phyloP scores from a whole-genome alignment of 2,113 vertebrate species.

The Lophochroa leadbeateri region DNA sequence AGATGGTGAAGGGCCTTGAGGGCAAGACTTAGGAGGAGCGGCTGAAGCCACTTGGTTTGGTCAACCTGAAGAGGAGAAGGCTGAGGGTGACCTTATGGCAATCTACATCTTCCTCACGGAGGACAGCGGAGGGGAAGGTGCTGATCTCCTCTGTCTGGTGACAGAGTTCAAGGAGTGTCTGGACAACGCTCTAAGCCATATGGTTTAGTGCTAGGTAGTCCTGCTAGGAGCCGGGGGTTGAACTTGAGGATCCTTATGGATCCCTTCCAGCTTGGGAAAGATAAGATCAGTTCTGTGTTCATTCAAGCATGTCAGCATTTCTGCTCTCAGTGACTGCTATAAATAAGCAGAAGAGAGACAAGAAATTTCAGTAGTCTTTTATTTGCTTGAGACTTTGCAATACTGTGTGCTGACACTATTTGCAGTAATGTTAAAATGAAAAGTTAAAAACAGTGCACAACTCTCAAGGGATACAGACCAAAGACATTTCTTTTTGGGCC shows the following conservation, averaged over 20 bases:
- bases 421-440: not conserved
- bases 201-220: not conserved
- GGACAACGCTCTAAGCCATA: not conserved
- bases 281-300: not conserved
- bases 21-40: accelerated
- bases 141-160: not conserved
- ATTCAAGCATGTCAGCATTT: not conserved
- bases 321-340: not conserved
- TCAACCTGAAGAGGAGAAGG: not conserved
- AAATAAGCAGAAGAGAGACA: not conserved
- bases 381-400: not conserved
- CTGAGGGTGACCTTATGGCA: not conserved
- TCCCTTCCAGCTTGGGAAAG: not conserved
- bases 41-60: not conserved
- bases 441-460: not conserved
- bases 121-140: accelerated
- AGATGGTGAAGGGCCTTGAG: not conserved
- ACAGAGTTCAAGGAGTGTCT: not conserved
- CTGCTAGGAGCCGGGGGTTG: not conserved
- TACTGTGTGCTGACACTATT: not conserved
- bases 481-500: not conserved
- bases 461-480: not conserved
- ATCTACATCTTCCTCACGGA: not conserved
- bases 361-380: not conserved
- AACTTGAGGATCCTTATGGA: not conserved